phyloP scores from a whole-genome alignment of 2,113 vertebrate genomes.

The Pelecanus crispus region DNA sequence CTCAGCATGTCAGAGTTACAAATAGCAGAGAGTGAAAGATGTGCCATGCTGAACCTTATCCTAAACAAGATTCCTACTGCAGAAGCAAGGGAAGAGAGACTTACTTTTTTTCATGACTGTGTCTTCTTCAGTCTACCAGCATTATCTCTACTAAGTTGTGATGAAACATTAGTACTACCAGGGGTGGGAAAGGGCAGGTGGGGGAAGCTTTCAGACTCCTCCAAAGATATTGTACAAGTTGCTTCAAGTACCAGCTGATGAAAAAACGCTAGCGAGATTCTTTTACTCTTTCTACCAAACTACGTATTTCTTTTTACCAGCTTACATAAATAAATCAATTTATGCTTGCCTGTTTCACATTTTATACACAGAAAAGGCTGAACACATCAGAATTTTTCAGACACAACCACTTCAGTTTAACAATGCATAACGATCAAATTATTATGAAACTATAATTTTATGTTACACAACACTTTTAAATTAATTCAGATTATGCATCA shows the following conservation, averaged over 20 bases:
- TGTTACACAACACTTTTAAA: not conserved
- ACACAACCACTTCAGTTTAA: not conserved
- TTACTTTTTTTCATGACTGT: not conserved
- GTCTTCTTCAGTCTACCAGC: not conserved
- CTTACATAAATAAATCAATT: not conserved
- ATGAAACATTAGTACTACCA: not conserved
- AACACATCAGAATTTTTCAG: not conserved
- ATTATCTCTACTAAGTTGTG: fast-evolving
- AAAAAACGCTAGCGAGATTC: not conserved
- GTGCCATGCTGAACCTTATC: not conserved
- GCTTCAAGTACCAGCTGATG: not conserved
- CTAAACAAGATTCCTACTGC: not conserved
- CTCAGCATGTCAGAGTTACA: not conserved
- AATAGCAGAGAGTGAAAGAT: not conserved
- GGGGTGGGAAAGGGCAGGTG: not conserved
- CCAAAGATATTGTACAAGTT: not conserved
- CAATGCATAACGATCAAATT: not conserved
- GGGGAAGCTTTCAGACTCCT: not conserved
- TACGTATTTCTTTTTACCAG: not conserved
- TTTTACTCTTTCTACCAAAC: not conserved
- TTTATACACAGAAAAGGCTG: not conserved
- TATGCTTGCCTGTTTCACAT: not conserved
- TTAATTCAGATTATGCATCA: not conserved
- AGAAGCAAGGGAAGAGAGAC: not conserved
- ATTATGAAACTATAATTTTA: not conserved